Evolutionary conservation across 2,113 vertebrate species (phyloP), one percentile per base, ranked within the genome.

Genomic region (Panthera leo): DNA sequence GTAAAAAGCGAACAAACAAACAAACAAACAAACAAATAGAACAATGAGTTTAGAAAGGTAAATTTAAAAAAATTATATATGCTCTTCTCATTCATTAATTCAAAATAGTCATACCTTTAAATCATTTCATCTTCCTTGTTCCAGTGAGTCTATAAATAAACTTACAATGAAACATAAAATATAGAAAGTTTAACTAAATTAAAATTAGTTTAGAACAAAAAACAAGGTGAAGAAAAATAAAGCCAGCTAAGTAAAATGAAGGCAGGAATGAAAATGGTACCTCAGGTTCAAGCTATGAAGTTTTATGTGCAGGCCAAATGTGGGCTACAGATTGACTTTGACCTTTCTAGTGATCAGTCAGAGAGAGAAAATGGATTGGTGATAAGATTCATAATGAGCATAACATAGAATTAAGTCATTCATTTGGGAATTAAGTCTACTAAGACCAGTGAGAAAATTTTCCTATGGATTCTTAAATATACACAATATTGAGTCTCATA

Each of bases 161-260:
- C 12, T 67, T 39, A 82, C n/a, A 82, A 61, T n/a, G 36, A 93
- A 73, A 16, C 45, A 55, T 71, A 73, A 79, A 48, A 34, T 91
- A 31, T 73, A 67, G 42, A 86, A 93, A 85, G 25, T 48, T n/a
- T 80, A 86, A 83, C 19, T n/a, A 91, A 76, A 78, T 78, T 95
- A 84, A 58, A 84, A 19, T 53, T 83, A 42, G 25, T 94, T 76
- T 53, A 73, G 9, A 68, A 45, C 45, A 61, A 55, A 86, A 86
- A 42, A 53, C 25, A 5, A 67, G 19, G 48, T 45, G 76, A 86
- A 75, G 27, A 16, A 86, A 48, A 61, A 23, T 19, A 36, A 18
- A 71, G 11, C 7, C 31, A 79, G 55, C n/a, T 45, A 97, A 39
- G 7, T 58, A 61, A 85, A 80, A 42, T 31, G 70, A 93, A 58